Percentiles rank a stretch among this genome's conserved stretches.
phyloP scores from a whole-genome alignment of 2,113 vertebrate genomes.

The Entomyzon cyanotis region DNA sequence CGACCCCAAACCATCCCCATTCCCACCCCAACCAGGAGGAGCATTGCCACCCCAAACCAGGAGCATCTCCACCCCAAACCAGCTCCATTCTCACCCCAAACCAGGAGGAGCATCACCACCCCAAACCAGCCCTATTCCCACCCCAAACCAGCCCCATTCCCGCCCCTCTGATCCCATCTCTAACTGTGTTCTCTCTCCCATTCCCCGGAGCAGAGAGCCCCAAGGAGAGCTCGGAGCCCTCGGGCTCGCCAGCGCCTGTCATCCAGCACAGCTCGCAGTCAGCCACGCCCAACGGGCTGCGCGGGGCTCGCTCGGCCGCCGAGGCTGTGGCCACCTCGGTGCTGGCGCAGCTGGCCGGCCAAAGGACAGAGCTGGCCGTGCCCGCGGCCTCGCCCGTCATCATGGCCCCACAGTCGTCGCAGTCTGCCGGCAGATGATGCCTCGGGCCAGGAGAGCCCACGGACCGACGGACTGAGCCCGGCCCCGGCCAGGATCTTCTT shows the following conservation, averaged over 20 bases:
- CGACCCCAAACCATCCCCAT: too few relatives aligned
- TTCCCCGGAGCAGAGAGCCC: slow-evolving; percentile 78
- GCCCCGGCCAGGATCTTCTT: neutral
- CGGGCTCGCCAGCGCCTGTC: slow-evolving; percentile 89
- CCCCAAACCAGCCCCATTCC: too few relatives aligned
- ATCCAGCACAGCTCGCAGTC: slow-evolving; percentile 91
- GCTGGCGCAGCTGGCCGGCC: slow-evolving; percentile 92
- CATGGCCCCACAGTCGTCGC: slow-evolving; percentile 89
- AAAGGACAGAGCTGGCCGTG: slow-evolving; percentile 86
- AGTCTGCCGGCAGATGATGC: slow-evolving; percentile 95
- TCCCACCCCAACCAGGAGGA: too few relatives aligned
- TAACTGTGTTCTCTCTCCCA: too few relatives aligned
- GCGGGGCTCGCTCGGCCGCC: slow-evolving; percentile 84
- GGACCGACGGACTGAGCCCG: neutral
- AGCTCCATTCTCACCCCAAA: too few relatives aligned
- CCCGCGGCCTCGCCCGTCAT: slow-evolving; percentile 80
- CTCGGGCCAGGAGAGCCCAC: neutral
- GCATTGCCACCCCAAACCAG: too few relatives aligned
- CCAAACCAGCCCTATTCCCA: too few relatives aligned
- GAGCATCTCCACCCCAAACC: too few relatives aligned
- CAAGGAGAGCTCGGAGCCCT: slow-evolving; percentile 88
- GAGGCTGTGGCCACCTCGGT: slow-evolving; percentile 95
- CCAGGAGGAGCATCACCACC: too few relatives aligned
- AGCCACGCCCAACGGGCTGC: slow-evolving; percentile 85
- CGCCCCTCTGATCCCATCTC: too few relatives aligned